Base-by-base conservation (phyloP, 1,140 invertebrate genomes). In the Lepidurus packardi region DNA sequence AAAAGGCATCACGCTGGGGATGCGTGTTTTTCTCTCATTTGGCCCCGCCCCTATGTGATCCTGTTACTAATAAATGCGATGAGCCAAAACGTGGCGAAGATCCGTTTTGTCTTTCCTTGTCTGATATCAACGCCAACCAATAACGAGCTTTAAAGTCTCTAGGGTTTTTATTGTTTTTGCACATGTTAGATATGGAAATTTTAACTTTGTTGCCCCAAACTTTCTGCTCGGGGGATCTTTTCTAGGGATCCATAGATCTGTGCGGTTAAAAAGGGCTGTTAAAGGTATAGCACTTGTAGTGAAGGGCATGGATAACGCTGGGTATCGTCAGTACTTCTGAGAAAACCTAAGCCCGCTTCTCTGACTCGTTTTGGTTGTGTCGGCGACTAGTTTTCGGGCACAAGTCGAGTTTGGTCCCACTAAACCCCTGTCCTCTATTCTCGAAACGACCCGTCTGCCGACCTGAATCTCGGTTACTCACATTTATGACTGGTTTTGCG, bases 1-100 rank as follows among this genome's bases (percentile, higher is more conserved):
- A 65, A 65, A 65, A 34, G 34, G 53, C 13, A 65, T 65, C 53
- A 65, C 53, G 53, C 53, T 65, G 16, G 53, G 53, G 16, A n/a
- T 65, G 53, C 53, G 53, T 65, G 53, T 5, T 65, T 65, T 65
- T 65, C 53, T 65, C 53, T 65, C 53, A 21, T 65, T 65, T 8
- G 53, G 21, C 16, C 13, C 53, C 13, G 53, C 53, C 53, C 21
- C 53, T 65, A 7, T 65, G 53, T 47, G 16, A 16, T 65, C 13
- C 53, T 65, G 53, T 65, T 21, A 65, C 13, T 7, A 21, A 65
- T 65, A 4, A 13, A 65, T 21, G 53, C 53, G n/a, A 21, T 13
- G 21, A 21, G 53, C 13, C 8, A n/a, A 65, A 65, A 16, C 10
- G 53, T 4, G 13, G 21, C 16, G 3, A 65, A 65, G 13, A 65